phyloP scores from a whole-genome alignment of 2,113 vertebrate species.

The Phrynosoma blainvillii region DNA sequence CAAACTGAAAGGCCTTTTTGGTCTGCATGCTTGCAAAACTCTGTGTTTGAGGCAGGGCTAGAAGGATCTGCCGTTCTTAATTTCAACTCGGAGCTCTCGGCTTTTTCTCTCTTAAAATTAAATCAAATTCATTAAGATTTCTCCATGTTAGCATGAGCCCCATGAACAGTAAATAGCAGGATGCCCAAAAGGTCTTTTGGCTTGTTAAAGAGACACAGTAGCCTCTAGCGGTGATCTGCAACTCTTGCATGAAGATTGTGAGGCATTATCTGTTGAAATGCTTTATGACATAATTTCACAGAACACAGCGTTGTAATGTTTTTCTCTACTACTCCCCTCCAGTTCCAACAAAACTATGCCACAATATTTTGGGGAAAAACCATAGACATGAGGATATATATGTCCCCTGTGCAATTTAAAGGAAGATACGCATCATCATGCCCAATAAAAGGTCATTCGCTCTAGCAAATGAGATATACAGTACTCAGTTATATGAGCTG shows the following conservation, averaged over 20 bases:
- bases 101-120: not conserved
- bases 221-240: not conserved
- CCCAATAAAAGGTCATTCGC: no score
- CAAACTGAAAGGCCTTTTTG: no score
- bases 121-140: not conserved
- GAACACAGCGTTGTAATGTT: not conserved
- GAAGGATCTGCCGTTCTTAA: not conserved
- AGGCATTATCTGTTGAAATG: not conserved
- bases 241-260: slow-evolving; percentile 6
- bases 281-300: not conserved
- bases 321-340: no score
- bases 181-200: not conserved
- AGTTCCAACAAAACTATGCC: not conserved
- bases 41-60: no score
- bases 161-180: not conserved
- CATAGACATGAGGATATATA: not conserved
- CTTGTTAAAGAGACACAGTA: slow-evolving; percentile 8
- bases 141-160: not conserved
- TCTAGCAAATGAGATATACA: no score
- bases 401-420: no score
- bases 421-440: no score
- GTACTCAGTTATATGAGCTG: no score
- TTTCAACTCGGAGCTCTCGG: not conserved
- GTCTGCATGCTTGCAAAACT: not conserved
- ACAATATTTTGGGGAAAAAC: not conserved